A percentile compares a stretch with the other conserved stretches of the same genome.
Conservation (phyloP, 2,888 invertebrate genomes). For the Philopedon plagiatum region DNA sequence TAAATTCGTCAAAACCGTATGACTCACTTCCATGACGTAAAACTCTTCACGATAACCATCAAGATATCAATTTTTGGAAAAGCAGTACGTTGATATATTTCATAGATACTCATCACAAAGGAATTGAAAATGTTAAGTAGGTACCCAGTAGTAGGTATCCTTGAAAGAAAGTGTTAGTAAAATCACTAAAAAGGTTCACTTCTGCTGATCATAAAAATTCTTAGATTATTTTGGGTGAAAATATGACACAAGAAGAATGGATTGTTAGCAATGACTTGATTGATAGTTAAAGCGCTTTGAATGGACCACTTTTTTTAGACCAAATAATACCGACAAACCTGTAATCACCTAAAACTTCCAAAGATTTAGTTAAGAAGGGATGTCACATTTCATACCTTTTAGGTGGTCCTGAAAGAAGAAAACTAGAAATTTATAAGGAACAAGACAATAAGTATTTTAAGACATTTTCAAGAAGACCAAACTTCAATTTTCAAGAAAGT, state of each 20-base stretch:
- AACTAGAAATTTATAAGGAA: too few species aligned
- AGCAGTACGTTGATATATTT: neutral
- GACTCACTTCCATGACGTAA: too few species aligned
- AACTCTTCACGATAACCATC: too few species aligned
- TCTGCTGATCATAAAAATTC: conserved; percentile 33
- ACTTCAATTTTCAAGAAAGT: too few species aligned
- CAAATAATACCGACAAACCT: conserved; percentile 8
- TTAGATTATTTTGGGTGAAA: neutral
- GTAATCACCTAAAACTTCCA: neutral
- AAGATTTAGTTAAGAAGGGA: neutral
- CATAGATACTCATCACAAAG: neutral
- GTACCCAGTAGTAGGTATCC: neutral
- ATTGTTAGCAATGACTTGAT: too few species aligned
- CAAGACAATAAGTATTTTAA: too few species aligned
- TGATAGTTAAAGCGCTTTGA: too few species aligned
- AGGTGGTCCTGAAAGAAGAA: conserved; percentile 38
- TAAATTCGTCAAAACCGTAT: too few species aligned
- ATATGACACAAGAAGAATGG: neutral
- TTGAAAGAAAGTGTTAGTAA: conserved; percentile 1
- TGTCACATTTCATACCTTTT: conserved; percentile 6
- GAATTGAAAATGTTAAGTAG: neutral
- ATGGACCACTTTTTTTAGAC: neutral
- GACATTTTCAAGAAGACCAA: too few species aligned
- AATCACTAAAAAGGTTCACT: neutral
- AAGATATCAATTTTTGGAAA: neutral